phyloP scores from a whole-genome alignment of 2,888 invertebrate species.

The Platycheirus albimanus region DNA sequence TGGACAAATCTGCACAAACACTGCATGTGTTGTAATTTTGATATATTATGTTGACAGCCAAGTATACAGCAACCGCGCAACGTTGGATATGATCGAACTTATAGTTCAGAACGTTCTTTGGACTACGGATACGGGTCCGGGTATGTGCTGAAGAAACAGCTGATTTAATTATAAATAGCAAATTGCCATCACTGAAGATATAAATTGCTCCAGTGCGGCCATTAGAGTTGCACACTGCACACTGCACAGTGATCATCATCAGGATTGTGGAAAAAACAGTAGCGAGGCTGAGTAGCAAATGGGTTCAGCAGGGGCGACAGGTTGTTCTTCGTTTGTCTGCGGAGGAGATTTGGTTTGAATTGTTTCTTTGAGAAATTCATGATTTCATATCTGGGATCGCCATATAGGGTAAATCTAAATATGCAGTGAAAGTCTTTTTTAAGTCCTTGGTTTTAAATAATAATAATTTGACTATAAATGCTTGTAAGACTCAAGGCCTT shows the following conservation, averaged over 20 bases:
- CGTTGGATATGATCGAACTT: conserved; percentile 57
- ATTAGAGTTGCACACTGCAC: conserved; percentile 30
- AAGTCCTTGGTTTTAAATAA: too few species aligned
- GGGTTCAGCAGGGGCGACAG: conserved; percentile 39
- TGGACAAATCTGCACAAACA: conserved; percentile 51
- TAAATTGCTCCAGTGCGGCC: conserved; percentile 58
- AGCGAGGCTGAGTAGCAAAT: not conserved
- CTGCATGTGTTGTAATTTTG: conserved; percentile 60
- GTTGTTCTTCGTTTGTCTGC: conserved; percentile 46
- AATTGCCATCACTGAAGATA: conserved; percentile 66
- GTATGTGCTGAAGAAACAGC: conserved; percentile 30
- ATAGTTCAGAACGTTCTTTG: conserved; percentile 31
- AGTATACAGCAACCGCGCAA: not conserved
- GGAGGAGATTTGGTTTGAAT: not conserved
- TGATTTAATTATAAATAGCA: conserved; percentile 72
- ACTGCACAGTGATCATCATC: conserved; percentile 39
- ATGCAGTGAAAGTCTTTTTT: too few species aligned
- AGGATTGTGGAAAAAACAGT: conserved; percentile 10
- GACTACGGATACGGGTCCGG: too few species aligned
- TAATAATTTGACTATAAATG: too few species aligned
- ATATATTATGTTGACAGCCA: conserved; percentile 54
- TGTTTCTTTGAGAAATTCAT: not conserved
- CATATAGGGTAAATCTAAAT: not conserved
- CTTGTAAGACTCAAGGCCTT: too few species aligned
- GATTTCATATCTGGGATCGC: not conserved